phyloP scores from a whole-genome alignment of 2,888 invertebrate genomes.

The Hedychridium roseum region DNA sequence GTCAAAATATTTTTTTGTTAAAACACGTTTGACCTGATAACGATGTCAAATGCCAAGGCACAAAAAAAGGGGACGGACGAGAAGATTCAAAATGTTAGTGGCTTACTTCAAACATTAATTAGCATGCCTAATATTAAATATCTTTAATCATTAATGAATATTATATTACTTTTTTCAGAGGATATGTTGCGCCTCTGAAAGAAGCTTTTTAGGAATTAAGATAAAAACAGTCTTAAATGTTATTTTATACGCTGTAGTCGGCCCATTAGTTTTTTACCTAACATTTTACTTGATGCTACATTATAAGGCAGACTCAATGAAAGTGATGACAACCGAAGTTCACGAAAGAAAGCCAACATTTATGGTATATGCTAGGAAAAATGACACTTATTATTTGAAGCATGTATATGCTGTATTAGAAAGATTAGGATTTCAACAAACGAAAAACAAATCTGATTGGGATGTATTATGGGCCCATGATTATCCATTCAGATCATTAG shows the following conservation, averaged over 20 bases:
- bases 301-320: conserved; percentile 29
- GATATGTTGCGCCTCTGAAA: conserved; percentile 8
- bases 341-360: conserved; percentile 62
- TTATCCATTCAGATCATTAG: conserved; percentile 79
- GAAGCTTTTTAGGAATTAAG: no score
- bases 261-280: conserved; percentile 42
- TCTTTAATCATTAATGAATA: background rate
- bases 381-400: conserved; percentile 74
- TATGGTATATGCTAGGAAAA: conserved; percentile 69
- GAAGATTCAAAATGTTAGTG: conserved; percentile 13
- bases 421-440: conserved; percentile 76
- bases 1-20: no score
- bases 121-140: background rate
- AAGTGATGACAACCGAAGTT: conserved; percentile 2
- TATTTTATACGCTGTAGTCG: conserved; percentile 38
- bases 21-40: conserved; percentile 5
- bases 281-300: conserved; percentile 36
- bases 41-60: conserved; percentile 24
- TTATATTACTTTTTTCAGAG: conserved; percentile 29
- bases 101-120: background rate
- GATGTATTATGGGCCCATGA: conserved; percentile 93
- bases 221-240: conserved; percentile 45
- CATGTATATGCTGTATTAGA: conserved; percentile 85
- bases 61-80: conserved; percentile 6
- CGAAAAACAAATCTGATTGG: conserved; percentile 73